Evolutionary conservation across 2,888 invertebrate species (phyloP).

Genomic region (Tenthredo livida): DNA sequence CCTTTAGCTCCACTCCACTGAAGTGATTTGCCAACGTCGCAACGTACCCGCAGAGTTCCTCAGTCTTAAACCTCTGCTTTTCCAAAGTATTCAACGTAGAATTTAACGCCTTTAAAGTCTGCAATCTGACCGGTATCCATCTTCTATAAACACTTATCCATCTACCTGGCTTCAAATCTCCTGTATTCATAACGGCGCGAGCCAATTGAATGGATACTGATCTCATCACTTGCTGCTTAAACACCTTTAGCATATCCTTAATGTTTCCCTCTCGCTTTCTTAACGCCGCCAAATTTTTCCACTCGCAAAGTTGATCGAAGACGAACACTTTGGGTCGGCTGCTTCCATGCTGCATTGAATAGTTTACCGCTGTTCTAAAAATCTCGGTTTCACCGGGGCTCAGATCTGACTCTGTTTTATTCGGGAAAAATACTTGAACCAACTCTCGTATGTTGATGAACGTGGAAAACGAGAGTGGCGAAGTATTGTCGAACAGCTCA

Average conservation of each 20-base stretch:
- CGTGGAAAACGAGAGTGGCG: background rate
- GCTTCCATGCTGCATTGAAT: background rate
- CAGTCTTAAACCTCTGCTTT: background rate
- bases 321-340: constrained; percentile 7
- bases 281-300: background rate
- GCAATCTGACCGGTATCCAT: constrained; percentile 21
- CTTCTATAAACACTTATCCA: constrained; percentile 25
- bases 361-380: background rate
- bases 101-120: constrained; percentile 16
- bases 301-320: constrained; percentile 34
- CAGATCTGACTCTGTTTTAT: background rate
- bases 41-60: constrained; percentile 19
- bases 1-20: background rate
- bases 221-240: constrained; percentile 17
- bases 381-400: background rate
- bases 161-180: constrained; percentile 26
- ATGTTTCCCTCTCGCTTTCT: background rate
- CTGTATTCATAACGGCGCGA: background rate
- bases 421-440: background rate
- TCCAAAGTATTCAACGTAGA: background rate
- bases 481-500: constrained; percentile 21
- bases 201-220: background rate
- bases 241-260: background rate
- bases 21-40: background rate
- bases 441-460: constrained; percentile 16